Percentiles rank a stretch among this genome's conserved stretches.
These are phyloP conservation scores for Felis chaus DNA, from an alignment of 2,113 vertebrate species.

Conservation along the genomic window DNA sequence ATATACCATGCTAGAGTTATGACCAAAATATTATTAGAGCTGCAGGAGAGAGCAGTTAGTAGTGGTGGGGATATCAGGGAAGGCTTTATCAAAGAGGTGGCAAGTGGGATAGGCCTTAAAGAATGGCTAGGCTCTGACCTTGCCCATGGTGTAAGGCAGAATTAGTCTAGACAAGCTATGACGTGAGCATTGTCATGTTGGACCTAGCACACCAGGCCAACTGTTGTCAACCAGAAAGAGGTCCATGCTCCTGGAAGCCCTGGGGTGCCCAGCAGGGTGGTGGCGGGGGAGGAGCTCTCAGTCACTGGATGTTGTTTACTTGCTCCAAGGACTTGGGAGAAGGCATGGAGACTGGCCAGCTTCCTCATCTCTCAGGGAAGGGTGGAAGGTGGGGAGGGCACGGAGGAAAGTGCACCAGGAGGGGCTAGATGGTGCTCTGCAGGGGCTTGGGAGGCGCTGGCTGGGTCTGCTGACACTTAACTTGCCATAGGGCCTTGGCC, in stretches of 20 bases:
- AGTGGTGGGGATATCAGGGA: background rate
- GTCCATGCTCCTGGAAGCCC: background rate
- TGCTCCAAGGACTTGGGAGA: background rate
- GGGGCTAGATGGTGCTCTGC: background rate
- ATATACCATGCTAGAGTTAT: background rate
- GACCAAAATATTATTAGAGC: background rate
- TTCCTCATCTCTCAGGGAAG: background rate
- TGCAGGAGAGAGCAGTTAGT: background rate
- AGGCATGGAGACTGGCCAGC: background rate
- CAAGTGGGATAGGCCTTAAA: background rate
- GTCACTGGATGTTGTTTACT: background rate
- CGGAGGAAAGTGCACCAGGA: background rate
- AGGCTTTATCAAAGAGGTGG: background rate
- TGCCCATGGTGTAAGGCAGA: background rate
- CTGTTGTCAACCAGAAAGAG: background rate
- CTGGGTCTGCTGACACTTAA: background rate
- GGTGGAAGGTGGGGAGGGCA: background rate
- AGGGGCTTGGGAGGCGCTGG: background rate
- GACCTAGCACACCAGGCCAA: background rate
- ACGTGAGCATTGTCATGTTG: accelerated
- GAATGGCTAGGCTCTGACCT: background rate
- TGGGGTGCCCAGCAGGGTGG: background rate
- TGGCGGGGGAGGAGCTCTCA: background rate
- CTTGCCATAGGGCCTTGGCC: background rate
- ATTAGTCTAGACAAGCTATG: background rate